Percentiles rank a stretch among this genome's conserved stretches.
phyloP scores from a whole-genome alignment of 1,140 invertebrate genomes.

The Sitophilus oryzae region DNA sequence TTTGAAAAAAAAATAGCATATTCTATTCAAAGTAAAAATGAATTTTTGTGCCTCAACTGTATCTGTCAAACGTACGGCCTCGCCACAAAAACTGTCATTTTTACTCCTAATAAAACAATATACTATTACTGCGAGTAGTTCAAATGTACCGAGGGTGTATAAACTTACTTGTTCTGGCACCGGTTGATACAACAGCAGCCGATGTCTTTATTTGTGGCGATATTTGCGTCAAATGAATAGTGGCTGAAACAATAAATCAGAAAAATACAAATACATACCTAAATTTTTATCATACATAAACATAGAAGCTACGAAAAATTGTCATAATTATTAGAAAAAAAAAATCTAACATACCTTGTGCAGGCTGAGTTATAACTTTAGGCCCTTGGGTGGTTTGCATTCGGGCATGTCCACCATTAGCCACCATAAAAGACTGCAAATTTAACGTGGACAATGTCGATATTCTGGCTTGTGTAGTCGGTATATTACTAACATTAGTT shows the following conservation, averaged over 20 bases:
- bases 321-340: not conserved
- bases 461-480: conserved; percentile 29
- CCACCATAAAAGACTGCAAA: conserved; percentile 36
- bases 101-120: too few relatives aligned
- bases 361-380: conserved; percentile 40
- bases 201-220: conserved; percentile 34
- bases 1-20: too few relatives aligned
- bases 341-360: conserved; percentile 29
- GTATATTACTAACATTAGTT: conserved; percentile 11
- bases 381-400: conserved; percentile 34
- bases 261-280: not conserved
- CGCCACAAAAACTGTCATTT: too few relatives aligned
- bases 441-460: conserved; percentile 30
- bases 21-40: too few relatives aligned
- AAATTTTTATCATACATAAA: not conserved
- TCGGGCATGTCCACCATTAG: conserved; percentile 31
- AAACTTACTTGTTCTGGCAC: conserved; percentile 39
- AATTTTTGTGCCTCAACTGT: too few relatives aligned
- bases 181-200: conserved; percentile 24
- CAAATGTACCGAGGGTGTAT: not conserved
- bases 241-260: conserved; percentile 27
- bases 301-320: not conserved
- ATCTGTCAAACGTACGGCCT: too few relatives aligned
- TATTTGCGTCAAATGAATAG: conserved; percentile 39
- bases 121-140: too few relatives aligned